Percentiles rank a stretch among this genome's conserved stretches.
Conservation (phyloP, 2,113 vertebrate genomes). For the Lasiurus cinereus region DNA sequence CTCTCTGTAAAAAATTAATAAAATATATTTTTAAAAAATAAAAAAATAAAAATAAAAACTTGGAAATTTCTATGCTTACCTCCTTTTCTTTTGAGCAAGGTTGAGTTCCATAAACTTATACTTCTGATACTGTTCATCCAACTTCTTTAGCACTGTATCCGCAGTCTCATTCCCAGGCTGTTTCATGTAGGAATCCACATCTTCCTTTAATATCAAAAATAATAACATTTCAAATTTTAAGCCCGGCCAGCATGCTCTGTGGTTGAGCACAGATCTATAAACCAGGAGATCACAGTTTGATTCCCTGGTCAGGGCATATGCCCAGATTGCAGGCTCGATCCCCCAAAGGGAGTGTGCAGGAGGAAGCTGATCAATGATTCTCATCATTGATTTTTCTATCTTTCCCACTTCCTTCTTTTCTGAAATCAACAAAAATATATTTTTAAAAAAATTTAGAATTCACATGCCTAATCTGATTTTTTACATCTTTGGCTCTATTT, state of each 20-base stretch:
- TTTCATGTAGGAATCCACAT: constrained; percentile 98
- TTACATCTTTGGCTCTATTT: constrained; percentile 50
- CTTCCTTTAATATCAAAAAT: constrained; percentile 91
- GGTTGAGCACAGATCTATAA: too few species aligned
- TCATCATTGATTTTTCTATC: too few species aligned
- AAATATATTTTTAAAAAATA: too few species aligned
- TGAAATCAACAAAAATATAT: constrained; percentile 58
- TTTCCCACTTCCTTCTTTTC: too few species aligned
- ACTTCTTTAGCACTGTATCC: constrained; percentile 93
- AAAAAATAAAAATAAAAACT: too few species aligned
- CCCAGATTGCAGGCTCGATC: too few species aligned
- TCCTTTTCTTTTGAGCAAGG: constrained; percentile 97
- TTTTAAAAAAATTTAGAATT: constrained; percentile 28
- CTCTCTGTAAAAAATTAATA: too few species aligned
- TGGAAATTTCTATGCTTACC: constrained; percentile 87
- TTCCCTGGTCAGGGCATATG: too few species aligned
- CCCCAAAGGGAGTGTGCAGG: too few species aligned
- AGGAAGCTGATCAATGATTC: too few species aligned
- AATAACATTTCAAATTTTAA: constrained; percentile 11
- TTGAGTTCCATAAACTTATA: constrained; percentile 99
- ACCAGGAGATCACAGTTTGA: too few species aligned
- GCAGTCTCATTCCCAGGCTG: constrained; percentile 97
- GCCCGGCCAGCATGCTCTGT: too few species aligned
- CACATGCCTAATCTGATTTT: constrained; percentile 37
- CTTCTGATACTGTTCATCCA: constrained; percentile 99